A percentile compares a stretch with the other conserved stretches of the same genome.
Evolutionary conservation across 1,140 invertebrate genomes (phyloP).

Genomic region (Drepana arcuata): DNA sequence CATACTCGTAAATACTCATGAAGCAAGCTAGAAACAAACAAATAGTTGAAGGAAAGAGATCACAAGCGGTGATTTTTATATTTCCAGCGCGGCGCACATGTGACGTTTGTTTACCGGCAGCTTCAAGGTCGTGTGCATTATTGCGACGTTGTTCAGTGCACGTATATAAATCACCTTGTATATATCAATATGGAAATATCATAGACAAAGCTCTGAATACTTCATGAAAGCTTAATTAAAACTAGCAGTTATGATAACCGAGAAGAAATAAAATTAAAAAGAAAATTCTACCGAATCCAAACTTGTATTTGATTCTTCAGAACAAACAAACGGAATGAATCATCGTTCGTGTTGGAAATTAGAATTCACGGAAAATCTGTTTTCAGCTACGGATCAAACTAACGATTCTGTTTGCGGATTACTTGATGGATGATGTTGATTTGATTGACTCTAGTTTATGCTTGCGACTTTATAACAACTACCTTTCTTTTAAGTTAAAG

Average conservation of each 20-base stretch:
- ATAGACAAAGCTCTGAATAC: too few species aligned
- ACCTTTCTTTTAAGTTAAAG: too few species aligned
- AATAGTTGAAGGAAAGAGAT: constrained; percentile 6
- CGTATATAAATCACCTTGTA: too few species aligned
- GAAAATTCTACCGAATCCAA: too few species aligned
- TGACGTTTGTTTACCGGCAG: constrained; percentile 51
- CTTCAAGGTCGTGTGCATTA: constrained; percentile 47
- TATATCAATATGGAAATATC: too few species aligned
- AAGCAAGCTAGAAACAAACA: constrained; percentile 1
- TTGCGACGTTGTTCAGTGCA: constrained; percentile 43
- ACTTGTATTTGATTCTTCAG: too few species aligned
- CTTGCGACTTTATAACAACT: too few species aligned
- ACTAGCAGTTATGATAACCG: too few species aligned
- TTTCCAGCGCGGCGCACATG: constrained; percentile 34
- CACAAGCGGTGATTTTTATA: constrained; percentile 14
- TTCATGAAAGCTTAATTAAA: too few species aligned
- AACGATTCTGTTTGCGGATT: constrained; percentile 6
- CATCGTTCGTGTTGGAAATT: constrained; percentile 6
- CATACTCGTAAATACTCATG: constrained; percentile 5
- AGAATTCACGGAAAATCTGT: constrained; percentile 10
- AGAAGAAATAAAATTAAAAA: too few species aligned
- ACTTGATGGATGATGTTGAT: constrained; percentile 15
- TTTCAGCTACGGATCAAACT: constrained; percentile 1
- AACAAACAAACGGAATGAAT: constrained; percentile 21
- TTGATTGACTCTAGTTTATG: too few species aligned